Base-by-base conservation (phyloP, 2,113 vertebrate genomes). In the Saccopteryx bilineata region DNA sequence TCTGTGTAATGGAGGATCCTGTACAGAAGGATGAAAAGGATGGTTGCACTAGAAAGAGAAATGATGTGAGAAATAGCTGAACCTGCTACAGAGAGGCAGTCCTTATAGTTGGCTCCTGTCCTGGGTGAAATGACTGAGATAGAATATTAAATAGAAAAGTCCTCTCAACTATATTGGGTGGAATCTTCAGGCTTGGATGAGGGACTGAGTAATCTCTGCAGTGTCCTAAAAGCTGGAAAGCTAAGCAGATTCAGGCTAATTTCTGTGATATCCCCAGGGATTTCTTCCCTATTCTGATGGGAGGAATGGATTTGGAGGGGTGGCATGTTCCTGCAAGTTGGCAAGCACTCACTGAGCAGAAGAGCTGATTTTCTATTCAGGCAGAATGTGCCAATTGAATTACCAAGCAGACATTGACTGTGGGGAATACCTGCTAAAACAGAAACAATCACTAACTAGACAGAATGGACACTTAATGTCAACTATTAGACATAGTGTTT, bases 271-370 rank as follows among this genome's bases (percentile, higher is more conserved):
- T 94, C 89, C 63, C 69, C 56, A 31, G 93, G 91, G 94, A 95
- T 96, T 97, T 58, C 95, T 52, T 94, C 56, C 69, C 13, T 94
- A 83, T 97, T 95, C 81, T 96, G 94, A 91, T 86, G 63, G 71
- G 63, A 85, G 82, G 66, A 94, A 78, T 90, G 81, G 68, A 93
- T 58, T 97, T 93, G 91, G 91, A 94, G 76, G 69, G 86, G 58
- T 93, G 94, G 74, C 48, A 2, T 91, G 82, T 94, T 94, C 89
- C 89, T 89, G 65, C n/a, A 65, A 86, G 23, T 87, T 97, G 97
- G 96, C 96, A 96, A 82, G 80, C 86, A 58, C 69, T 58, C 58
- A 72, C 58, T 80, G 83, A 93, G 75, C 74, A 93, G 66, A 93
- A 58, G 58, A 72, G 87, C 76, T 88, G 95, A 94, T 89, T 93